These are phyloP conservation scores for Galago senegalensis DNA, from an alignment of 2,797 vertebrate genomes.

Conservation along the genomic window DNA sequence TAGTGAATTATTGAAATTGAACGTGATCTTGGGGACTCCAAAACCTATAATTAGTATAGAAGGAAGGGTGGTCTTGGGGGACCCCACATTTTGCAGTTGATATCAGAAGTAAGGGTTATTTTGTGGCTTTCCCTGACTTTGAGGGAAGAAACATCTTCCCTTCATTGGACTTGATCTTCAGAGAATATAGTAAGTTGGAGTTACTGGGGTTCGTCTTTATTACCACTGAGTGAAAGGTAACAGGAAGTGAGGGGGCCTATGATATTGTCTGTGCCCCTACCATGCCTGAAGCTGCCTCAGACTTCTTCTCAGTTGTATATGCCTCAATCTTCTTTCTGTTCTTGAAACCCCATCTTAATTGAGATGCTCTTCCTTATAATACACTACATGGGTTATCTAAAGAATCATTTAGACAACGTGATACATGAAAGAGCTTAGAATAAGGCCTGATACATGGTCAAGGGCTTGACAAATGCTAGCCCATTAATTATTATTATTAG, in stretches of 20 bases:
- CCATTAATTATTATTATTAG: not conserved
- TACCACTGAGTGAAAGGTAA: not conserved
- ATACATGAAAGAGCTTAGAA: not conserved
- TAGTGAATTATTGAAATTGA: not conserved
- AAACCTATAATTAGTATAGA: not conserved
- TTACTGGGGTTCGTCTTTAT: not conserved
- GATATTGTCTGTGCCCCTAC: not conserved
- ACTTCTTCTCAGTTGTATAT: not conserved
- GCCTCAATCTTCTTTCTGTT: not conserved
- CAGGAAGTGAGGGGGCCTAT: not conserved
- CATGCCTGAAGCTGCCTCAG: not conserved
- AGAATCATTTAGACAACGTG: not conserved
- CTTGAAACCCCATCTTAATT: not conserved
- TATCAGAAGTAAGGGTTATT: not conserved
- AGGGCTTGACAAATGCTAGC: not conserved
- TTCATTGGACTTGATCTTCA: not conserved
- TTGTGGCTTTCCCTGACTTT: not conserved
- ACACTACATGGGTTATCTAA: not conserved
- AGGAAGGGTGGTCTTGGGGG: not conserved
- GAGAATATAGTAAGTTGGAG: not conserved
- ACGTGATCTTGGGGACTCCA: too few species aligned
- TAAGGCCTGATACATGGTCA: not conserved
- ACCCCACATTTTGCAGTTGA: not conserved
- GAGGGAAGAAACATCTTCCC: not conserved
- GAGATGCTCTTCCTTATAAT: not conserved